A percentile compares a stretch with the other conserved stretches of the same genome.
Conservation (phyloP, 2,113 vertebrate genomes). For the Corythaeola cristata region DNA sequence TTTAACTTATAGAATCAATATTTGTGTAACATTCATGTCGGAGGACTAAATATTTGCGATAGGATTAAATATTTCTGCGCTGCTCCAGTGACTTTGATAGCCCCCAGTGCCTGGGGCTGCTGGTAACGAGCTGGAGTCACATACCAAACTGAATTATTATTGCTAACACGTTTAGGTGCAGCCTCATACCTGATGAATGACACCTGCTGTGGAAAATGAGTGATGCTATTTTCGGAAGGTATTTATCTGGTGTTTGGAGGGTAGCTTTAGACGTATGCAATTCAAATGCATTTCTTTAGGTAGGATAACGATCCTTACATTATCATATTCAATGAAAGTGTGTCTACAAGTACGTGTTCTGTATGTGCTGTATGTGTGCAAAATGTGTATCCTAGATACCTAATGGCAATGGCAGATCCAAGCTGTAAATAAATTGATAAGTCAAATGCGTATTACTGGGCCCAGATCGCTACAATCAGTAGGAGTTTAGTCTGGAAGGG, state of each 20-base stretch:
- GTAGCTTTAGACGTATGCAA: neutral
- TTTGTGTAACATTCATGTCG: slow-evolving; percentile 20
- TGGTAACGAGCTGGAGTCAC: slow-evolving; percentile 43
- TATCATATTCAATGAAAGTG: slow-evolving; percentile 44
- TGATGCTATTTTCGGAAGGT: slow-evolving; percentile 49
- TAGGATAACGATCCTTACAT: slow-evolving; percentile 8
- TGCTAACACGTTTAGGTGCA: slow-evolving; percentile 36
- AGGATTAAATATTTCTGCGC: slow-evolving; percentile 35
- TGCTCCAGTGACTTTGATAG: slow-evolving; percentile 13
- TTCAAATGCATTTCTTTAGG: slow-evolving; percentile 38
- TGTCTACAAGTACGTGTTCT: neutral
- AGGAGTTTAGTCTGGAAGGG: neutral
- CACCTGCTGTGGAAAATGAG: slow-evolving; percentile 47
- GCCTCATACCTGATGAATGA: slow-evolving; percentile 60
- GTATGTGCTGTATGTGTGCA: neutral
- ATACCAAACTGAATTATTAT: slow-evolving; percentile 48
- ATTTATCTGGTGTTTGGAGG: slow-evolving; percentile 57
- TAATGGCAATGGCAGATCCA: slow-evolving; percentile 24
- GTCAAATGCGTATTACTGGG: neutral
- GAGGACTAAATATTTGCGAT: slow-evolving; percentile 47
- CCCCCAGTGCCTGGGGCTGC: slow-evolving; percentile 1
- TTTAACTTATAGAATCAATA: neutral
- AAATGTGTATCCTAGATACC: slow-evolving; percentile 54
- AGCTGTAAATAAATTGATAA: slow-evolving; percentile 45
- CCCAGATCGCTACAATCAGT: neutral